Base-by-base conservation (phyloP, 2,888 invertebrate species). In the Ecliptopera silaceata region DNA sequence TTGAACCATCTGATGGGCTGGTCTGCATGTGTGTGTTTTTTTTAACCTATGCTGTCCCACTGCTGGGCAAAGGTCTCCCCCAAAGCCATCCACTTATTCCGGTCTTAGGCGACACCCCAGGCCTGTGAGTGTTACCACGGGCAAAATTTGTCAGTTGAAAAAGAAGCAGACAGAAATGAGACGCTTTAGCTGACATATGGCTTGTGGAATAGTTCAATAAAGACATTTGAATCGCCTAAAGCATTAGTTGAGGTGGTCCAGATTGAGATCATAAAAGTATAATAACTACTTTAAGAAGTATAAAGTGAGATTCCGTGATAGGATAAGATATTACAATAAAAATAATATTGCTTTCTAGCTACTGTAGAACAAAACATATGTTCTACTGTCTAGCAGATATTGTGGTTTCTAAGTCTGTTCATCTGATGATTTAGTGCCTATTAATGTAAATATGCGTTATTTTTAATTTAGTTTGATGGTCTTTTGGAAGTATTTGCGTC, bases 121-220 rank as follows among this genome's bases (percentile, higher is more conserved):
- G n/a, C n/a, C n/a, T n/a, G n/a, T n/a, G n/a, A n/a, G n/a, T n/a
- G n/a, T n/a, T n/a, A n/a, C n/a, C n/a, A n/a, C n/a, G n/a, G n/a
- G n/a, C n/a, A n/a, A n/a, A n/a, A n/a, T n/a, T n/a, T n/a, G n/a
- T n/a, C n/a, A n/a, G n/a, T n/a, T n/a, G n/a, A n/a, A n/a, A n/a
- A n/a, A n/a, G n/a, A n/a, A n/a, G n/a, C n/a, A n/a, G n/a, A n/a
- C n/a, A n/a, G n/a, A 31, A 4, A 31, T 3, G 3, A 6, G 34
- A 31, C 12, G 49, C 44, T 52, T 38, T 26, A 13, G 46, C 31
- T 71, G 75, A 76, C 39, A 32, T 22, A 22, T 11, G 77, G 71
- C 43, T 12, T 75, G 72, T 76, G 72, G 72, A 86, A 86, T 83
- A 81, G 71, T 79, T 86, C 83, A 75, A 86, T 85, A 74, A 44